phyloP scores from a whole-genome alignment of 1,140 invertebrate species.

The Drosophila virilis region DNA sequence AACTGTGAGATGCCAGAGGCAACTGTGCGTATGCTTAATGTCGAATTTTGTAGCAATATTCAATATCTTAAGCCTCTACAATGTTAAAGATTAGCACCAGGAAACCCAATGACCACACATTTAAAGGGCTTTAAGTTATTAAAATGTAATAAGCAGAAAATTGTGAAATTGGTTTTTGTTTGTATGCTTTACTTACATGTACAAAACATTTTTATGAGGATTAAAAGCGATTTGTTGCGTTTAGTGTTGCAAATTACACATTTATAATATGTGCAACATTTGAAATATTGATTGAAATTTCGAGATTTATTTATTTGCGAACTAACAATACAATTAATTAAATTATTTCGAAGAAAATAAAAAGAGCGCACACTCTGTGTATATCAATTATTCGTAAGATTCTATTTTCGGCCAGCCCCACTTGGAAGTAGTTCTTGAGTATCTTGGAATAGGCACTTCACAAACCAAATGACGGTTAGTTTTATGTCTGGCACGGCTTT shows the following conservation, averaged over 20 bases:
- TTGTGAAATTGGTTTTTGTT: not conserved
- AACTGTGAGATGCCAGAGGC: not conserved
- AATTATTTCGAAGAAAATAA: slow-evolving; percentile 16
- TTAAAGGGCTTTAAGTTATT: not conserved
- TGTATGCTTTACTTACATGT: not conserved
- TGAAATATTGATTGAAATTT: too few species aligned
- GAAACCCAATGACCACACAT: not conserved
- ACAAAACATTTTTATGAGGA: not conserved
- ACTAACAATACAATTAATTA: too few species aligned
- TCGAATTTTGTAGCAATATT: not conserved
- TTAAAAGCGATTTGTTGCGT: too few species aligned
- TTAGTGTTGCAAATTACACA: too few species aligned
- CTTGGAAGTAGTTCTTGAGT: slow-evolving; percentile 17
- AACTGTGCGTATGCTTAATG: slow-evolving; percentile 19
- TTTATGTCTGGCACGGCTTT: slow-evolving; percentile 30
- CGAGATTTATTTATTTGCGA: too few species aligned
- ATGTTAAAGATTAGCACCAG: not conserved
- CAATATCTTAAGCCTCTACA: not conserved
- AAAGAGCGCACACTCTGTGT: not conserved
- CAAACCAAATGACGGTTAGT: slow-evolving; percentile 30
- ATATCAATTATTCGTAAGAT: slow-evolving; percentile 35
- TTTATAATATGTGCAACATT: too few species aligned
- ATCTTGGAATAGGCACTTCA: slow-evolving; percentile 11
- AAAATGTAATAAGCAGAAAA: not conserved
- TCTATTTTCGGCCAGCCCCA: slow-evolving; percentile 26